Conservation (phyloP, 2,113 vertebrate genomes). For the Plectropomus leopardus region DNA sequence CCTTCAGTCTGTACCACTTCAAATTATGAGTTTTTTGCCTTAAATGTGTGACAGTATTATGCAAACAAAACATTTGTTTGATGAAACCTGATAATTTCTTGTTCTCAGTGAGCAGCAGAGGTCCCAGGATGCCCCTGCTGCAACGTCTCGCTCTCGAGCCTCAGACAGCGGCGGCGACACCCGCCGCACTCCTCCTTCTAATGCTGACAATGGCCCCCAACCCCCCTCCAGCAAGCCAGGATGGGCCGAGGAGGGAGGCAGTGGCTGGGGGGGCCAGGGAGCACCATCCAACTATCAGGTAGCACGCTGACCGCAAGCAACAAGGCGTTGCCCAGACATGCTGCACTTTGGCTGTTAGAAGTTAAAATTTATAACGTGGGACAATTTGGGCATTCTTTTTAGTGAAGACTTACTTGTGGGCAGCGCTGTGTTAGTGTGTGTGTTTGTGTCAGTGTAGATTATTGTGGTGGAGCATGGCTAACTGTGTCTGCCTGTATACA, state of each 20-base stretch:
- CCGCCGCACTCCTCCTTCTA: constrained; percentile 83
- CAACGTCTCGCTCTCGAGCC: constrained; percentile 73
- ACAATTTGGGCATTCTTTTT: neutral
- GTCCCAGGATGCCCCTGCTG: constrained; percentile 74
- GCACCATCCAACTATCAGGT: constrained; percentile 87
- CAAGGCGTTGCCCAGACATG: neutral
- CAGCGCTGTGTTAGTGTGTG: constrained; percentile 22
- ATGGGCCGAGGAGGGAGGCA: constrained; percentile 88
- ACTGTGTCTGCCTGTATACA: constrained; percentile 81
- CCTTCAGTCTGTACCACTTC: neutral
- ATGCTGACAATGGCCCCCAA: constrained; percentile 82
- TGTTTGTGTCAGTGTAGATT: constrained; percentile 54
- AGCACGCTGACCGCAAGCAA: constrained; percentile 29
- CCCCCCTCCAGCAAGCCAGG: constrained; percentile 87
- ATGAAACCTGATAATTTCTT: too few species aligned
- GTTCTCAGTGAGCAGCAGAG: constrained; percentile 76
- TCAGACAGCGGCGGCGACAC: constrained; percentile 79
- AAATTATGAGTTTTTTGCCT: neutral
- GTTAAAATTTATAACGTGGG: neutral
- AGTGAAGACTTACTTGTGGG: constrained; percentile 7
- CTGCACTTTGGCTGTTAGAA: neutral
- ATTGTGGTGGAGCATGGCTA: constrained; percentile 67
- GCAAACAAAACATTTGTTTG: neutral
- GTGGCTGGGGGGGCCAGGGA: constrained; percentile 81
- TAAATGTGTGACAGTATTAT: neutral